Conservation (phyloP, 2,888 invertebrate genomes). For the Eremobia ochroleuca region DNA sequence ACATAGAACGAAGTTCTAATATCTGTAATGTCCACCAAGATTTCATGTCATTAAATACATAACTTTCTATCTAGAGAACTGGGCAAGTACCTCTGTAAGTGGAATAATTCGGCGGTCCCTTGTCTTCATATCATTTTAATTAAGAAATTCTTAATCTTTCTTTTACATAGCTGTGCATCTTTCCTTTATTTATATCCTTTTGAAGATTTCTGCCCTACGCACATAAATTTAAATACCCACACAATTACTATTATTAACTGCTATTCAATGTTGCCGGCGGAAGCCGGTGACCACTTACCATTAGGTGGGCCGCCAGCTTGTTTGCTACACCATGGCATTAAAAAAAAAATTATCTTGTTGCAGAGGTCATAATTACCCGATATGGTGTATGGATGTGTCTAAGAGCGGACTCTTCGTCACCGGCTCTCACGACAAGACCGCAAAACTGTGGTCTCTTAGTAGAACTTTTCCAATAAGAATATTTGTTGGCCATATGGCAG, state of each 20-base stretch:
- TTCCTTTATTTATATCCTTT: background rate
- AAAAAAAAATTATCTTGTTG: conserved; percentile 58
- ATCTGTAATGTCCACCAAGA: background rate
- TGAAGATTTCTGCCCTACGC: background rate
- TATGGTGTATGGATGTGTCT: conserved; percentile 96
- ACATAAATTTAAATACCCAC: background rate
- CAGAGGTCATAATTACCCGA: conserved; percentile 96
- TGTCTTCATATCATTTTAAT: background rate
- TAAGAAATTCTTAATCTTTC: background rate
- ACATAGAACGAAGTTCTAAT: background rate
- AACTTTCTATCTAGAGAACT: background rate
- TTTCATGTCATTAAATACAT: background rate
- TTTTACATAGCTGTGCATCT: background rate
- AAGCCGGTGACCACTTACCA: background rate
- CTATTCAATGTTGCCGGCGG: background rate
- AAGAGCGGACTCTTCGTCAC: conserved; percentile 93
- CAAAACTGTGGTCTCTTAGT: conserved; percentile 95
- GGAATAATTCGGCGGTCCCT: background rate
- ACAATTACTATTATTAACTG: background rate
- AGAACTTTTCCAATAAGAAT: conserved; percentile 95
- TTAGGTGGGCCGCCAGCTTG: background rate
- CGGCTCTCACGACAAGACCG: conserved; percentile 95
- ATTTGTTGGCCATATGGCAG: conserved; percentile 96
- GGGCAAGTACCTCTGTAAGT: background rate
- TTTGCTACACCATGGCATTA: background rate